Conservation (phyloP, 2,113 vertebrate genomes). For the Vimba vimba region DNA sequence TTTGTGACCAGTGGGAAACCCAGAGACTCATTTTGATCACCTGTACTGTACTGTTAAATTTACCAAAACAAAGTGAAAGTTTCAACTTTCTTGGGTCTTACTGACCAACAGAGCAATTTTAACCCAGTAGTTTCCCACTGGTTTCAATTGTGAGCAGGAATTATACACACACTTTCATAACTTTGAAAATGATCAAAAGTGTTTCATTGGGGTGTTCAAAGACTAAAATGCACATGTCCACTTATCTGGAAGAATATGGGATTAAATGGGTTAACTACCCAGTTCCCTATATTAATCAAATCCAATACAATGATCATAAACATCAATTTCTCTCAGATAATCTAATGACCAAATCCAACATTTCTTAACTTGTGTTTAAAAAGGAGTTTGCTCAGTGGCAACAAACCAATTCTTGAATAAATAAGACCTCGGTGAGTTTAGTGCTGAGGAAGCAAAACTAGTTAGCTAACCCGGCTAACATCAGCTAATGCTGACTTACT, state of each 20-base stretch:
- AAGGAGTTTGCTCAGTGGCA: conserved; percentile 2
- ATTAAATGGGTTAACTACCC: background rate
- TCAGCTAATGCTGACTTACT: conserved; percentile 47
- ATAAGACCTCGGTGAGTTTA: background rate
- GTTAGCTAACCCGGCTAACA: conserved; percentile 39
- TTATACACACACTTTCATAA: background rate
- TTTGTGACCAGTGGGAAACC: background rate
- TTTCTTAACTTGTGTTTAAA: conserved; percentile 8
- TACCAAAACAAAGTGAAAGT: background rate
- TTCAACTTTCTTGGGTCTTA: background rate
- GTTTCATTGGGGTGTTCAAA: background rate
- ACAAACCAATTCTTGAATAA: background rate
- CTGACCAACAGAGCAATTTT: background rate
- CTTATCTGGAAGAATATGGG: background rate
- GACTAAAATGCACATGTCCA: background rate
- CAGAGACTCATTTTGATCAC: background rate
- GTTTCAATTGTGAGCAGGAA: background rate
- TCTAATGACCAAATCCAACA: background rate
- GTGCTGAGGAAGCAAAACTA: conserved; percentile 43
- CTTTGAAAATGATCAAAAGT: background rate
- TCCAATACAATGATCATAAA: background rate
- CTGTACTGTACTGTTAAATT: background rate
- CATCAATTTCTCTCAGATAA: background rate
- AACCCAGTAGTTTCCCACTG: background rate
- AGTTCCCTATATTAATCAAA: background rate